These are phyloP conservation scores for Nymphalis polychloros DNA, from an alignment of 2,888 invertebrate genomes.

Conservation along the genomic window DNA sequence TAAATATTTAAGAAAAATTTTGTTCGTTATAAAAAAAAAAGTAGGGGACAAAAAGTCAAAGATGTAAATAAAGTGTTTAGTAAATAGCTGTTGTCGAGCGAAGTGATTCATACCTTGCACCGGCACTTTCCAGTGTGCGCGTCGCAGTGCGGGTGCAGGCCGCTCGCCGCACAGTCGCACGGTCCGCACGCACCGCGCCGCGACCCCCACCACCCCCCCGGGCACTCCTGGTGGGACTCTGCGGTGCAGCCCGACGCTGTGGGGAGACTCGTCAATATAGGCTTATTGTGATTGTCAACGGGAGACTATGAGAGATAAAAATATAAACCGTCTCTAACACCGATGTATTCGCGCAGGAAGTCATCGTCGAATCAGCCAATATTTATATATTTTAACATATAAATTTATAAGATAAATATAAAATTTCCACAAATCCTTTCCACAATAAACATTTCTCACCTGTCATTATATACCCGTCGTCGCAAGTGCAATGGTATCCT, in stretches of 20 bases:
- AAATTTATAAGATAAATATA: too few species aligned
- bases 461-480: slow-evolving; percentile 80
- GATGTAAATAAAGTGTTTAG: too few species aligned
- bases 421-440: too few species aligned
- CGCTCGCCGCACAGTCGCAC: slow-evolving; percentile 91
- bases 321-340: too few species aligned
- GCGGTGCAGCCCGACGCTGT: slow-evolving; percentile 86
- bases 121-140: slow-evolving; percentile 92
- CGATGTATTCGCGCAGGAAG: too few species aligned
- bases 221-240: slow-evolving; percentile 87
- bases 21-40: too few species aligned
- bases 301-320: too few species aligned
- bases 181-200: slow-evolving; percentile 96
- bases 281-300: too few species aligned
- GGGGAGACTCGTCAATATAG: background rate
- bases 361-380: too few species aligned
- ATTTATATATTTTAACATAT: background rate
- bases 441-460: background rate
- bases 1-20: too few species aligned
- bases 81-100: too few species aligned
- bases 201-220: slow-evolving; percentile 92
- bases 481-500: slow-evolving; percentile 92
- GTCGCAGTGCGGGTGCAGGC: slow-evolving; percentile 95
- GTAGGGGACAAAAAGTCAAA: too few species aligned
- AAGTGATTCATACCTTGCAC: slow-evolving; percentile 85